These are phyloP conservation scores for Bubo blakistoni DNA, from an alignment of 2,113 vertebrate species.

Conservation along the genomic window DNA sequence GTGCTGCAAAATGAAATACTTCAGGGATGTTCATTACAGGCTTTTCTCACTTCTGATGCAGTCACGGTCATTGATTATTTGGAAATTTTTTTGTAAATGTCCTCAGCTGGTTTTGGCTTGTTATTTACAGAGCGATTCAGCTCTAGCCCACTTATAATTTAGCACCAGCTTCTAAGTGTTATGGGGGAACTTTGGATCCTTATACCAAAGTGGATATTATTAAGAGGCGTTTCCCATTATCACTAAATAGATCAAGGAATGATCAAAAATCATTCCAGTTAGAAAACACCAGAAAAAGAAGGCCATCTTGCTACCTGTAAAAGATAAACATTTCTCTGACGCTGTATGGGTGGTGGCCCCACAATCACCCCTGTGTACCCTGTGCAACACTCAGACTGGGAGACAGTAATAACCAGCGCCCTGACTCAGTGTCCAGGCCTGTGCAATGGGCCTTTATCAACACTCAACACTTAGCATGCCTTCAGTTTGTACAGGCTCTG, in stretches of 20 bases:
- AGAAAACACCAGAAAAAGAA: background rate
- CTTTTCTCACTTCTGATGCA: background rate
- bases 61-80: background rate
- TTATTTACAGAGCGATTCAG: background rate
- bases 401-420: background rate
- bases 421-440: background rate
- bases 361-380: fast-evolving
- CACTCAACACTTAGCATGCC: background rate
- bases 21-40: background rate
- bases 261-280: background rate
- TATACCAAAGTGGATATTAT: background rate
- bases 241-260: background rate
- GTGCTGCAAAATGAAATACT: background rate
- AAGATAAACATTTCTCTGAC: background rate
- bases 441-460: background rate
- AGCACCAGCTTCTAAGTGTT: background rate
- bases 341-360: no score
- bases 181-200: background rate
- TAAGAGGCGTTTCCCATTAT: background rate
- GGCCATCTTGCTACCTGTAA: background rate
- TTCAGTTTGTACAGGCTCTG: background rate
- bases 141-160: background rate
- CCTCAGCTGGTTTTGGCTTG: background rate
- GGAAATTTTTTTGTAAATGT: background rate
- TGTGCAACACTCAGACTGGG: background rate